Conservation (phyloP, 2,888 invertebrate genomes). For the Aricia artaxerxes region DNA sequence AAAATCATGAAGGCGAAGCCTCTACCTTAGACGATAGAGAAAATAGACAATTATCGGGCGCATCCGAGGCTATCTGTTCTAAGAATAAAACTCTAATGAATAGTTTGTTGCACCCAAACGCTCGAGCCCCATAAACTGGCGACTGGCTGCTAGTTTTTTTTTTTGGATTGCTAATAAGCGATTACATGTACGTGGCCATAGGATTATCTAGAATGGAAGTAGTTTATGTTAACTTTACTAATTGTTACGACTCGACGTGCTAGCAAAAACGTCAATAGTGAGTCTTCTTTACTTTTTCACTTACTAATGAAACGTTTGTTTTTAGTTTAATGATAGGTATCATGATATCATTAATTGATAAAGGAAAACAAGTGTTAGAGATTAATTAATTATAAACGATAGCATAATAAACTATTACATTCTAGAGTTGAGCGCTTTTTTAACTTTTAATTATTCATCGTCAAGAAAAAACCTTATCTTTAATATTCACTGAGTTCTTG, state of each 20-base stretch:
- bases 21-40: constrained; percentile 58
- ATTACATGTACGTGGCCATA: constrained; percentile 1
- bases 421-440: background rate
- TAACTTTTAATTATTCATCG: background rate
- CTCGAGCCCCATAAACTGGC: constrained; percentile 45
- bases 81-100: constrained; percentile 52
- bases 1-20: constrained; percentile 50
- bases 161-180: constrained; percentile 36
- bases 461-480: background rate
- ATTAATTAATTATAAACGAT: background rate
- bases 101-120: constrained; percentile 49
- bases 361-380: background rate
- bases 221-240: constrained; percentile 14
- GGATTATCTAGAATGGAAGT: constrained; percentile 1
- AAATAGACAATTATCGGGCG: constrained; percentile 58
- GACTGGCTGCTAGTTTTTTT: constrained; percentile 40
- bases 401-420: background rate
- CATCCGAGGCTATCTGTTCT: constrained; percentile 47
- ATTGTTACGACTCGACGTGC: constrained; percentile 22
- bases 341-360: background rate
- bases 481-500: background rate
- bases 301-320: background rate
- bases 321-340: background rate
- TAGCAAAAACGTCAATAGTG: background rate
- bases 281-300: background rate